Evolutionary conservation across 1,140 invertebrate genomes (phyloP), one percentile per base, ranked within the genome.

Genomic region (Heliconius nattereri): DNA sequence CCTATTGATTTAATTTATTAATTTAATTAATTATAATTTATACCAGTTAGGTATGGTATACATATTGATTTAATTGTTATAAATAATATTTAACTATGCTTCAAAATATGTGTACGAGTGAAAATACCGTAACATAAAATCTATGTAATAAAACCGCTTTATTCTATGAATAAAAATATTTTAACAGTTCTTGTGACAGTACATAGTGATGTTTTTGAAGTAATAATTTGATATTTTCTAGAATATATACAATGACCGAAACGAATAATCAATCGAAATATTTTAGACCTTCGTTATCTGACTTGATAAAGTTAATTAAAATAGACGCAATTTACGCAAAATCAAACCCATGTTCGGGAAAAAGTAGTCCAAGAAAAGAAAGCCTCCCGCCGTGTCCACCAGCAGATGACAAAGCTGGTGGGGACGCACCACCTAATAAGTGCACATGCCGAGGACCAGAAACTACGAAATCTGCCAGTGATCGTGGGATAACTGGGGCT

Each of bases 401-500:
- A 32, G 23, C 76, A 37, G 60, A 60, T 13, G 88, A 87, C 72
- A 87, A 76, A 78, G 79, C 72, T 32, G 88, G 76, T 7, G 85
- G 85, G 7, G 89, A 90, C 73, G 88, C 87, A 20, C 82, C 89
- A 11, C 26, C 76, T 7, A 81, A 76, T 60, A 86, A 86, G 71
- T 85, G 85, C 77, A 11, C 81, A 13, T 91, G 86, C 60, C 82
- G 79, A 78, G 54, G 75, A 8, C 37, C 84, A 35, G 84, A 89
- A 54, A 49, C 70, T 6, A 77, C 80, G 7, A 84, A 83, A 40
- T 89, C 88, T 0, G 85, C 86, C 7, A 79, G 89, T 23, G 88
- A 94, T 76, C 83, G 92, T 7, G 92, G 92, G 1, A 93, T 91
- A 77, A 90, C 92, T 29, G 92, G 92, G 1, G 92, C 92, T 16